phyloP scores from a whole-genome alignment of 2,888 invertebrate species.

The Trachelus stipa region DNA sequence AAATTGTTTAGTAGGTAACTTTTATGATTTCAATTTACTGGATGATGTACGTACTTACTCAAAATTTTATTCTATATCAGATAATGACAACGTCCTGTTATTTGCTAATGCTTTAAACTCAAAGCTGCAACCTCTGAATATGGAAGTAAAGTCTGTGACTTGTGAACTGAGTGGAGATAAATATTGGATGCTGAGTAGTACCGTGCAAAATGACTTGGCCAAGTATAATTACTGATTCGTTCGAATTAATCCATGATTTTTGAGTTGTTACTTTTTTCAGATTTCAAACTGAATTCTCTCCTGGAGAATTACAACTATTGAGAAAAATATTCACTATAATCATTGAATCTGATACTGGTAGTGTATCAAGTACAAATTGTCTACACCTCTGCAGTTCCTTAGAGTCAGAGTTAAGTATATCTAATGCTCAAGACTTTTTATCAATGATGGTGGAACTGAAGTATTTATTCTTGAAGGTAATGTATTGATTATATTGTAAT shows the following conservation, averaged over 20 bases:
- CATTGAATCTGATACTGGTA: constrained; percentile 41
- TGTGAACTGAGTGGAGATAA: constrained; percentile 56
- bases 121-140: constrained; percentile 44
- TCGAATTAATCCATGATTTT: background rate
- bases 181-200: constrained; percentile 52
- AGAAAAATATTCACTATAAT: constrained; percentile 51
- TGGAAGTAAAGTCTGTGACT: constrained; percentile 46
- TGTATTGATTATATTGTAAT: constrained; percentile 2
- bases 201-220: constrained; percentile 38
- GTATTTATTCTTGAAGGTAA: constrained; percentile 51
- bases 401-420: constrained; percentile 41
- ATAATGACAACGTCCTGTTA: background rate
- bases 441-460: constrained; percentile 36
- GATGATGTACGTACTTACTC: background rate
- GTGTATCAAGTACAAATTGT: constrained; percentile 43
- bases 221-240: constrained; percentile 33
- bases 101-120: constrained; percentile 45
- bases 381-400: constrained; percentile 46
- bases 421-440: constrained; percentile 48
- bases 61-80: background rate
- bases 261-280: constrained; percentile 26
- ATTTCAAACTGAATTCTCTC: constrained; percentile 45
- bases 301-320: constrained; percentile 44
- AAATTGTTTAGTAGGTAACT: constrained; percentile 44
- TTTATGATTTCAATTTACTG: background rate